Percentiles rank a stretch among this genome's conserved stretches.
Evolutionary conservation across 1,140 invertebrate genomes (phyloP).

Genomic region (Drosophila takahashii): DNA sequence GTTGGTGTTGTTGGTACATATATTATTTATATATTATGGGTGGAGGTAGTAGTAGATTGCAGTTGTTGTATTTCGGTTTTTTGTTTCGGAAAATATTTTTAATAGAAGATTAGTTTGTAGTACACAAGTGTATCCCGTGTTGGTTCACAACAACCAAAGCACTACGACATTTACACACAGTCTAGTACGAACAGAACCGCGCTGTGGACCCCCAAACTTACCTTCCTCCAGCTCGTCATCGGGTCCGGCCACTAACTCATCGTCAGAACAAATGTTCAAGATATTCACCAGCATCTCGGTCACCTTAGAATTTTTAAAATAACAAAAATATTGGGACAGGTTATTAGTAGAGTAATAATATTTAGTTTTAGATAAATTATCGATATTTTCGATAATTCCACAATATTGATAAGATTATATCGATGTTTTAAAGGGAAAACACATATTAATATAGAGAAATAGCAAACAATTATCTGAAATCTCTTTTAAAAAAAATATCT

Average conservation of each 20-base stretch:
- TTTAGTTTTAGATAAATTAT: not conserved
- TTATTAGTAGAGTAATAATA: too few species aligned
- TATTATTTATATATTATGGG: slow-evolving; percentile 30
- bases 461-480: too few species aligned
- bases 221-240: slow-evolving; percentile 99
- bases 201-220: slow-evolving; percentile 83
- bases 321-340: too few species aligned
- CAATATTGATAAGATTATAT: too few species aligned
- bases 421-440: too few species aligned
- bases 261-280: slow-evolving; percentile 99
- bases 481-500: too few species aligned
- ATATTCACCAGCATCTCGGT: slow-evolving; percentile 99
- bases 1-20: slow-evolving; percentile 43
- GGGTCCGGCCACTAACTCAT: slow-evolving; percentile 98
- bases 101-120: slow-evolving; percentile 67
- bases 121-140: slow-evolving; percentile 36
- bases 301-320: too few species aligned
- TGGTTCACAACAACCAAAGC: slow-evolving; percentile 57
- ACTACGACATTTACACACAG: slow-evolving; percentile 63
- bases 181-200: not conserved
- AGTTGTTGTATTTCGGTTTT: slow-evolving; percentile 47
- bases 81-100: slow-evolving; percentile 67
- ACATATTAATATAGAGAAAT: too few species aligned
- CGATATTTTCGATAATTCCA: too few species aligned
- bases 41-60: slow-evolving; percentile 52